Base-by-base conservation (phyloP, 2,797 vertebrate genomes). In the Poecile montanus region DNA sequence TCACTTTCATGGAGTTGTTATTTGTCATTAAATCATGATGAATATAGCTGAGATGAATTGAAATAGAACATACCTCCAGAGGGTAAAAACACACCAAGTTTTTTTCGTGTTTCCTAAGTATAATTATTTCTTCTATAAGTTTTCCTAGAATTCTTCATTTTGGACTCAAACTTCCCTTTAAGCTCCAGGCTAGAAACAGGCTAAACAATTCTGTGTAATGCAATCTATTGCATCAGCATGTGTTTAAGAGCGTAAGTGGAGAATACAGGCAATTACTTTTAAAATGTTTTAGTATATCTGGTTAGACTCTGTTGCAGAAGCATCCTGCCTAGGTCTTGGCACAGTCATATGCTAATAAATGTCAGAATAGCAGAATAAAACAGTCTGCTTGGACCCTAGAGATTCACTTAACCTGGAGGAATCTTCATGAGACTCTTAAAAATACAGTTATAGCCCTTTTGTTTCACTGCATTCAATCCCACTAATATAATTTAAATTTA, bases 271-370 rank as follows among this genome's bases (percentile, higher is more conserved):
- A 93, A 91, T 87, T 87, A 71, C 85, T 94, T 92, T 38, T 7
- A 74, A 95, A 93, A 94, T 66, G 18, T 32, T 89, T 87, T 38
- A n/a, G 56, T 67, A 60, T 85, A 73, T 92, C 91, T 94, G 71
- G 48, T 93, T 91, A 93, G 29, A 57, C 44, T 73, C 86, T 79
- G n/a, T 79, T 92, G 65, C 67, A 82, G 71, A 87, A 82, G 56
- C 86, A 93, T 87, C 32, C 48, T 85, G 26, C 60, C 44, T 93
- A 18, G 74, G 80, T 87, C 77, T 92, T 93, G 91, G 81, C 91
- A 87, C 47, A 73, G 16, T 51, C 32, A 53, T 66, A 53, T 79
- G 40, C 60, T 95, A 87, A 79, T 92, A 89, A 91, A 96, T 76
- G 48, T 74, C 78, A 91, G 71, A 92, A 89, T 18, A 58, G 16